Conservation (phyloP, 64 coral and sea anemone species). For the Cladopsammia gracilis region DNA sequence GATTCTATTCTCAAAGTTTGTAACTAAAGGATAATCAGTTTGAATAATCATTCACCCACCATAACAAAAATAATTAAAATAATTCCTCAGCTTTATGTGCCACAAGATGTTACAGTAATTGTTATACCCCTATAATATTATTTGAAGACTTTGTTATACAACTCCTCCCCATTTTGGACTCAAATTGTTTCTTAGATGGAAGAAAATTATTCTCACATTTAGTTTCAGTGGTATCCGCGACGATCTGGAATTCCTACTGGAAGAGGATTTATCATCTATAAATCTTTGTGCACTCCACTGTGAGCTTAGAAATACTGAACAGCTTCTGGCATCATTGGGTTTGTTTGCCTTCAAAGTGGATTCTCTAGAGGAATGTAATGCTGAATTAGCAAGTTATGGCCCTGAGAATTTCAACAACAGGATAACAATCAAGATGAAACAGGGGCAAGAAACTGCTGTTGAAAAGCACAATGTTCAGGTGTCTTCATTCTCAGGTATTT, state of each 20-base stretch:
- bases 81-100: no score
- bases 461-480: conserved; percentile 44
- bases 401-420: conserved; percentile 28
- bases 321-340: conserved; percentile 51
- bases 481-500: conserved; percentile 56
- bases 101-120: no score
- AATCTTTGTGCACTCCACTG: conserved; percentile 42
- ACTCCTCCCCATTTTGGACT: no score
- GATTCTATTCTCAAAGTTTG: no score
- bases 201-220: not conserved
- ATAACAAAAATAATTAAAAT: no score
- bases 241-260: conserved; percentile 9
- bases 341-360: conserved; percentile 37
- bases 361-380: conserved; percentile 55
- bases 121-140: no score
- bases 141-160: no score
- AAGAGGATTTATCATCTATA: conserved; percentile 6
- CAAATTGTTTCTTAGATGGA: no score
- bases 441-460: conserved; percentile 43
- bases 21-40: no score
- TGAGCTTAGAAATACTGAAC: conserved; percentile 47
- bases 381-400: conserved; percentile 45
- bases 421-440: conserved; percentile 27
- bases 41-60: no score
- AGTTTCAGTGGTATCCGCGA: conserved; percentile 26